A percentile compares a stretch with the other conserved stretches of the same genome.
phyloP scores from a whole-genome alignment of 2,113 vertebrate genomes.

The Perca schrenkii region DNA sequence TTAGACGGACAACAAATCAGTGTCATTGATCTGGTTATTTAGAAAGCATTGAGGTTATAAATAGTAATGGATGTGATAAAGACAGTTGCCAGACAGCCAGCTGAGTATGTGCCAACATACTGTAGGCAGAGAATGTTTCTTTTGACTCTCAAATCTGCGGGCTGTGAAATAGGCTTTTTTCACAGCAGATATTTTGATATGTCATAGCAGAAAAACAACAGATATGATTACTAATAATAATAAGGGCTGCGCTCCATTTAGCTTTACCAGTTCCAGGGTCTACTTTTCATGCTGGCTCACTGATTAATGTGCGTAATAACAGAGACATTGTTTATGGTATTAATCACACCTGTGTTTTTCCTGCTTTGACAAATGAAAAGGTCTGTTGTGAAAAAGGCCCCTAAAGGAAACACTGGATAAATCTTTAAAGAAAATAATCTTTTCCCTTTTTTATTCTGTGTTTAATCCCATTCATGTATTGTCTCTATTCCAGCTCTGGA shows the following conservation, averaged over 20 bases:
- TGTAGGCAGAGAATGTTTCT: not conserved
- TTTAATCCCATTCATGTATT: not conserved
- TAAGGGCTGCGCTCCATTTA: not conserved
- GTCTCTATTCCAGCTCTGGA: conserved; percentile 87
- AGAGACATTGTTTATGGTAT: not conserved
- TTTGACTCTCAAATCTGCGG: not conserved
- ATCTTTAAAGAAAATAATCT: not conserved
- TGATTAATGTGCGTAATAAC: not conserved
- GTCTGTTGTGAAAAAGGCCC: not conserved
- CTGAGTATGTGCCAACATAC: not conserved
- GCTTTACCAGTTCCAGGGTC: not conserved
- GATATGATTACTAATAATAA: not conserved
- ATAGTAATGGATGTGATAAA: not conserved
- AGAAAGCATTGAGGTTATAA: conserved; percentile 7
- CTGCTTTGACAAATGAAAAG: not conserved
- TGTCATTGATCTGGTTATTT: not conserved
- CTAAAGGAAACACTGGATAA: not conserved
- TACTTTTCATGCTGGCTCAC: not conserved
- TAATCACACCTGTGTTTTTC: not conserved
- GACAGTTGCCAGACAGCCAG: not conserved
- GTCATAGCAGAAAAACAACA: not conserved
- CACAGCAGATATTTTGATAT: not conserved
- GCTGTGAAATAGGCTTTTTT: not conserved
- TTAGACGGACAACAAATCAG: not conserved
- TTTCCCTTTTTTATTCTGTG: not conserved